Conservation (phyloP, 2,113 vertebrate genomes). For the Trachemys scripta region DNA sequence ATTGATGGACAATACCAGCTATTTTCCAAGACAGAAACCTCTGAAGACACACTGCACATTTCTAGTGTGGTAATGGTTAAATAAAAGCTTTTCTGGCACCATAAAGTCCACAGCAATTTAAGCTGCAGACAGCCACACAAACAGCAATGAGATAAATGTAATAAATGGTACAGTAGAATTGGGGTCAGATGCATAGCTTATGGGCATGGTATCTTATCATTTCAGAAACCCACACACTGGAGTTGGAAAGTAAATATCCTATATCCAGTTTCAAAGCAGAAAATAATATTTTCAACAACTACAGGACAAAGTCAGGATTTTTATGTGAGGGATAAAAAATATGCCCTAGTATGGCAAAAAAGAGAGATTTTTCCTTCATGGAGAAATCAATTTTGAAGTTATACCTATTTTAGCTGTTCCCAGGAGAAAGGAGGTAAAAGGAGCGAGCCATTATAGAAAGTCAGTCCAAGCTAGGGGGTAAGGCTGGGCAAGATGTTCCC, state of each 20-base stretch:
- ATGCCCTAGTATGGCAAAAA: fast-evolving
- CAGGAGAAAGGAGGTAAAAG: background rate
- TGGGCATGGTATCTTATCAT: background rate
- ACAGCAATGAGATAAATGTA: background rate
- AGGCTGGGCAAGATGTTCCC: slow-evolving; percentile 17
- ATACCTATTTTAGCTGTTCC: slow-evolving; percentile 27
- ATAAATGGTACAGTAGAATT: background rate
- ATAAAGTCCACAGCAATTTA: background rate
- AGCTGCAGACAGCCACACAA: background rate
- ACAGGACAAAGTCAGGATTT: background rate
- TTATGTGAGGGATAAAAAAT: slow-evolving; percentile 21
- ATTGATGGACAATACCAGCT: fast-evolving
- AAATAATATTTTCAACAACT: background rate
- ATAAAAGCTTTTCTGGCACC: background rate
- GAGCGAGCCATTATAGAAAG: background rate
- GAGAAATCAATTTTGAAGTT: slow-evolving; percentile 51
- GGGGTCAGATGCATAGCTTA: background rate
- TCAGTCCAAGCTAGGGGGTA: slow-evolving; percentile 23
- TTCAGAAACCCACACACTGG: slow-evolving; percentile 3
- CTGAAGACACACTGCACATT: background rate
- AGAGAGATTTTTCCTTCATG: background rate
- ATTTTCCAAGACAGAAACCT: background rate
- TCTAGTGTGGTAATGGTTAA: background rate
- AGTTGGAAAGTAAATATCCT: background rate
- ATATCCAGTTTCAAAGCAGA: background rate